A percentile compares a stretch with the other conserved stretches of the same genome.
Conservation (phyloP, 2,113 vertebrate species). For the Elanus axillaris region DNA sequence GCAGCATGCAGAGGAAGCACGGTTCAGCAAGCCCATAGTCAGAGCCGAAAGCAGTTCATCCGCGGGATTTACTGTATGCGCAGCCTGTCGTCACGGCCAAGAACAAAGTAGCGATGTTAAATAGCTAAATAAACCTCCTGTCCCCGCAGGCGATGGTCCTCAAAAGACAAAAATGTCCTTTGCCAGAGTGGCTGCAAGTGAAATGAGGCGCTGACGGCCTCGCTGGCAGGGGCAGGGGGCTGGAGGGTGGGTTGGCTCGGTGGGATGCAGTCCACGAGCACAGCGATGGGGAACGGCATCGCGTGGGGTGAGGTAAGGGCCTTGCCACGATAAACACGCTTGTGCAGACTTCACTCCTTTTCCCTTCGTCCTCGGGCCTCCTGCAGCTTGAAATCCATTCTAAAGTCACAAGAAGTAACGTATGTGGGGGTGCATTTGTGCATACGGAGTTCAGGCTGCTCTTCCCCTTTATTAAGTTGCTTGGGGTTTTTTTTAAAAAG, state of each 20-base stretch:
- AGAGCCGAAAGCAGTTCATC: background rate
- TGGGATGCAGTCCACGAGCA: background rate
- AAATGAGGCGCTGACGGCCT: background rate
- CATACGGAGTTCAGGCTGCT: background rate
- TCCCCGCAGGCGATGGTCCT: background rate
- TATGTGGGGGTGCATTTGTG: fast-evolving
- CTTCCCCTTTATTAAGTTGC: background rate
- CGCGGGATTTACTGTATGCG: background rate
- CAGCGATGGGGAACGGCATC: fast-evolving
- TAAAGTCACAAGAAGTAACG: background rate
- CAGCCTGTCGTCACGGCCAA: background rate
- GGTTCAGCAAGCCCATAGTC: constrained; percentile 22
- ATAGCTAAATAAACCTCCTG: constrained; percentile 30
- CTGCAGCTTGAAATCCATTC: background rate
- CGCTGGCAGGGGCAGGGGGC: background rate
- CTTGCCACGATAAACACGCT: fast-evolving
- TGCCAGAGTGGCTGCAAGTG: background rate
- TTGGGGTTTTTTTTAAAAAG: background rate
- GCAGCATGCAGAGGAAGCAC: constrained; percentile 17
- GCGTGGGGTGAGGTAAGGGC: fast-evolving
- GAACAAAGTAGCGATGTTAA: background rate
- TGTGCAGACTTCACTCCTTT: background rate
- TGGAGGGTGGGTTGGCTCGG: background rate
- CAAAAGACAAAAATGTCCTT: background rate
- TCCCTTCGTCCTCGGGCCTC: background rate